Evolutionary conservation across 2,797 vertebrate species (phyloP).

Genomic region (Cossypha caffra): DNA sequence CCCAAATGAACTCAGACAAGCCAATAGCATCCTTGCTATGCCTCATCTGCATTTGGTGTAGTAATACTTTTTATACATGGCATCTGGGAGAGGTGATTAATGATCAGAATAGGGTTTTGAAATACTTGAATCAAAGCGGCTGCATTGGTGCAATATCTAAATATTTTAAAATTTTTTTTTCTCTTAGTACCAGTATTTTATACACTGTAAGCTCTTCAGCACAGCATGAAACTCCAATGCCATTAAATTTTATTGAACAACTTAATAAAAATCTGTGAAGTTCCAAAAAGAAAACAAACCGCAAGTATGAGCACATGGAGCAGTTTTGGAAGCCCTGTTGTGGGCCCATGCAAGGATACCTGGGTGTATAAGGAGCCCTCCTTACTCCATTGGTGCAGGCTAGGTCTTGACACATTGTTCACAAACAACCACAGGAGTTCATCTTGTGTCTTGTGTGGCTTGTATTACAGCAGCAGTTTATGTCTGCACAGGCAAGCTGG

Average conservation of each 20-base stretch:
- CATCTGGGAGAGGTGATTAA: neutral
- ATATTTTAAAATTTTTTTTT: conserved; percentile 8
- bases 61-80: neutral
- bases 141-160: conserved; percentile 10
- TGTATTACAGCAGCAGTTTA: neutral
- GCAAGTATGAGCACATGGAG: neutral
- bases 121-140: conserved; percentile 13
- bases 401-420: neutral
- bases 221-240: conserved; percentile 38
- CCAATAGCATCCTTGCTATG: neutral
- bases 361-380: neutral
- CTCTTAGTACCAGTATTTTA: neutral
- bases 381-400: neutral
- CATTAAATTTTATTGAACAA: conserved; percentile 52
- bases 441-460: neutral
- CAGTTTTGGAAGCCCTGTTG: neutral
- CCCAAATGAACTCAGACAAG: neutral
- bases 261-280: conserved; percentile 14
- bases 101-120: conserved; percentile 3
- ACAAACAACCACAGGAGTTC: neutral
- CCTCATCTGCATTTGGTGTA: conserved; percentile 18
- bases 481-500: neutral
- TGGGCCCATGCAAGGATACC: neutral
- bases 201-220: conserved; percentile 42
- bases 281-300: neutral